A percentile compares a stretch with the other conserved stretches of the same genome.
Conservation (phyloP, 1,140 invertebrate genomes). For the Chlorops oryzae region DNA sequence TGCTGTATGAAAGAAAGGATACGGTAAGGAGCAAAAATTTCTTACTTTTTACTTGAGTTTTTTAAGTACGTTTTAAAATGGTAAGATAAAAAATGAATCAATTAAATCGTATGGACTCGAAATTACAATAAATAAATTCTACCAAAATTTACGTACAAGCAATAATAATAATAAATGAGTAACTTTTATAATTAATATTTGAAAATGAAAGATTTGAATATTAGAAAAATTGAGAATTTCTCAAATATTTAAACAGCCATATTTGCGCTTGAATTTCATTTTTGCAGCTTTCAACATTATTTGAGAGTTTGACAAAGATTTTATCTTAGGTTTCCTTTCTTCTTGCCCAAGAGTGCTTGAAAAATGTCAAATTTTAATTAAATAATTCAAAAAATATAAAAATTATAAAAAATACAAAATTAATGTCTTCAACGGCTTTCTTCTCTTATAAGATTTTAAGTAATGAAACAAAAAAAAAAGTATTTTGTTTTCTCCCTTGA, state of each 20-base stretch:
- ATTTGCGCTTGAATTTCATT: slow-evolving; percentile 49
- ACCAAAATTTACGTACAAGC: too few relatives aligned
- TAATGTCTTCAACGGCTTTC: neutral
- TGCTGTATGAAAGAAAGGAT: too few relatives aligned
- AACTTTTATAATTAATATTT: too few relatives aligned
- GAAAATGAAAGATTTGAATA: slow-evolving; percentile 22
- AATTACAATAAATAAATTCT: too few relatives aligned
- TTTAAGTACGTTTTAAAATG: too few relatives aligned
- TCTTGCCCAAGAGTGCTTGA: neutral
- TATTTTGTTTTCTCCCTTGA: too few relatives aligned
- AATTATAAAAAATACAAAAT: neutral
- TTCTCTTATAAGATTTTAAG: neutral
- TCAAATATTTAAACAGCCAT: slow-evolving; percentile 49
- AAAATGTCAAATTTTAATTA: neutral
- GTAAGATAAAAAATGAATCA: too few relatives aligned
- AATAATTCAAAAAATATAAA: neutral
- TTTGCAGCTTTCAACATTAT: slow-evolving; percentile 44
- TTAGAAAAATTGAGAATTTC: slow-evolving; percentile 39
- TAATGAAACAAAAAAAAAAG: too few relatives aligned
- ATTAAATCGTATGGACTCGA: too few relatives aligned
- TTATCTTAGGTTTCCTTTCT: neutral
- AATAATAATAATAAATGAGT: too few relatives aligned
- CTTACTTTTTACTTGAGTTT: too few relatives aligned
- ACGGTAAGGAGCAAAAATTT: too few relatives aligned
- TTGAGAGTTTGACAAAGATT: slow-evolving; percentile 13